Percentiles rank a stretch among this genome's conserved stretches.
phyloP scores from a whole-genome alignment of 2,113 vertebrate genomes.

The Tetrao urogallus region DNA sequence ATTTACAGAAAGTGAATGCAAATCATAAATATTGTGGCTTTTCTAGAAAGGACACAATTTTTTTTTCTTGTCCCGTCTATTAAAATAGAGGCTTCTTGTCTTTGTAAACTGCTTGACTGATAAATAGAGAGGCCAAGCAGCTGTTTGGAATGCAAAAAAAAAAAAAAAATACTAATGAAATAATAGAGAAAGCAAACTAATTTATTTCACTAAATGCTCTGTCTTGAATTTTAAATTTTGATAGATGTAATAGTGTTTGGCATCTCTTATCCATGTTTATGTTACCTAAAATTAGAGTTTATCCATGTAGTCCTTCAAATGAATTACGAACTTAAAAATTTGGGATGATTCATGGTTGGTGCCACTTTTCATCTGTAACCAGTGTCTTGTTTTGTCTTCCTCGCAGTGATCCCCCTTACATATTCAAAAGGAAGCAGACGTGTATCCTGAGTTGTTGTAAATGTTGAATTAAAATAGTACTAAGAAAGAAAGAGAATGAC shows the following conservation, averaged over 20 bases:
- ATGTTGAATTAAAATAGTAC: neutral
- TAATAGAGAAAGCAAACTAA: neutral
- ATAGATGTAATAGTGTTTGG: neutral
- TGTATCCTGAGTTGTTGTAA: neutral
- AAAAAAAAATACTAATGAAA: neutral
- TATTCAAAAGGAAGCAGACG: neutral
- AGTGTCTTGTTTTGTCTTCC: neutral
- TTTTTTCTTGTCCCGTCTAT: neutral
- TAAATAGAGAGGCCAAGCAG: neutral
- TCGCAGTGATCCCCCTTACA: neutral
- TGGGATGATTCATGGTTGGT: neutral
- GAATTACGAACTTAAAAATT: neutral
- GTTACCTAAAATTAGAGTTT: neutral
- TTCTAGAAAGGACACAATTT: neutral
- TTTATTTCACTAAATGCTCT: neutral
- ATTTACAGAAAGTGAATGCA: neutral
- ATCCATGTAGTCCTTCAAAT: neutral
- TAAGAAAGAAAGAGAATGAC: neutral
- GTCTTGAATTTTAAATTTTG: accelerated
- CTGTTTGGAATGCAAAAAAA: neutral
- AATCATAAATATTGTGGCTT: neutral
- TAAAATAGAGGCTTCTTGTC: neutral
- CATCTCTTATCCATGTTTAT: neutral
- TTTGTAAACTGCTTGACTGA: neutral
- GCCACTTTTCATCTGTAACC: neutral